phyloP scores from a whole-genome alignment of 2,797 vertebrate genomes.

The Eurystomus glaucurus region DNA sequence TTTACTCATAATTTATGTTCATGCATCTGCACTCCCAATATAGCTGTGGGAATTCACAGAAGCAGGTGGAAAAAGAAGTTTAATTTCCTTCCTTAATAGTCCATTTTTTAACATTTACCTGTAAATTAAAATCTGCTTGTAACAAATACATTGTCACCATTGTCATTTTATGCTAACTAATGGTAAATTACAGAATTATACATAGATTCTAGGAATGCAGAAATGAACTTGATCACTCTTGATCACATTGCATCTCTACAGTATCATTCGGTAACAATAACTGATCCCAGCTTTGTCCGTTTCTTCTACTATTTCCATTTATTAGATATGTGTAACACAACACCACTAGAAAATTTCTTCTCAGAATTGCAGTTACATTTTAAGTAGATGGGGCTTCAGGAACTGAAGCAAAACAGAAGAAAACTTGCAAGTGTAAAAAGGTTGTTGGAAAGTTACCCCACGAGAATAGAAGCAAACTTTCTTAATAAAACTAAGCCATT shows the following conservation, averaged over 20 bases:
- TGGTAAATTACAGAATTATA: background rate
- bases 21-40: background rate
- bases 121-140: background rate
- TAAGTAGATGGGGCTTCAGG: background rate
- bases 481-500: background rate
- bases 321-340: slow-evolving; percentile 4
- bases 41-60: background rate
- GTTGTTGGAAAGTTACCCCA: background rate
- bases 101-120: background rate
- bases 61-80: background rate
- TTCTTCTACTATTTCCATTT: background rate
- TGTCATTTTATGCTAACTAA: background rate
- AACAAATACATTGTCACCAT: background rate
- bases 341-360: background rate
- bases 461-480: background rate
- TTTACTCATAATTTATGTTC: background rate
- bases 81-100: background rate
- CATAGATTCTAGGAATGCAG: background rate
- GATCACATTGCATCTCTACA: background rate
- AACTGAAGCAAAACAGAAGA: background rate
- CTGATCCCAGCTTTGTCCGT: background rate
- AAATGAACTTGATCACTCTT: background rate
- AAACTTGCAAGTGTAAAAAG: background rate
- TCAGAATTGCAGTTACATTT: background rate
- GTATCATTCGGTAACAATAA: background rate